Base-by-base conservation (phyloP, 2,113 vertebrate species). In the Passer montanus region DNA sequence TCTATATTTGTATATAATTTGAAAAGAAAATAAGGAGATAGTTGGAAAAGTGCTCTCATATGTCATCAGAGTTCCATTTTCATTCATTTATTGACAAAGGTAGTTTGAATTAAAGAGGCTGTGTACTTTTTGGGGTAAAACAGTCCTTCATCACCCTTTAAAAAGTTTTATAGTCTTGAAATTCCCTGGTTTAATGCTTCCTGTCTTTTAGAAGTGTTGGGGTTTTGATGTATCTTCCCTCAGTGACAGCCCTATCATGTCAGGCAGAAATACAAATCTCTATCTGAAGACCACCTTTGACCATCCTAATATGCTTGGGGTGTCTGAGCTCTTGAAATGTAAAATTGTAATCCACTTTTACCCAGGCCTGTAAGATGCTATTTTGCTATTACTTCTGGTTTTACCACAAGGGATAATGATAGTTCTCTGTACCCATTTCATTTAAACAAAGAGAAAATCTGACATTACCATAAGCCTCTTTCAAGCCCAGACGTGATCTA, bases 391-490 rank as follows among this genome's bases (percentile, higher is more conserved):
- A 59, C 30, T 58, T 70, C 21, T 47, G 50, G 87, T 85, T 93
- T 91, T 74, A 85, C 53, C 74, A 43, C 63, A 44, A 73, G 50
- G 35, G 44, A 91, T 33, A 46, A 12, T 30, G 67, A 59, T 70
- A 31, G 59, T 39, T 85, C 64, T 64, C 49, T 66, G 19, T 63
- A 59, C 50, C 55, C 46, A 56, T 92, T 89, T 64, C 56, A 84
- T 63, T 81, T 82, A 94, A 96, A 70, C 64, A 87, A 92, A 90
- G 47, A 83, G 89, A 90, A 94, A 91, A 91, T 82, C 37, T 72
- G 77, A 89, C 56, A 82, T 93, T 66, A 76, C 55, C 62, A 85
- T 55, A 85, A 91, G 66, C 46, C 30, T 80, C 60, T 93, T 70
- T 78, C 72, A 86, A 89, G 72, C 39, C 59, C 7, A 5, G 26